Percentiles rank a stretch among this genome's conserved stretches.
Conservation (phyloP, 2,797 vertebrate species). For the Natrix natrix region DNA sequence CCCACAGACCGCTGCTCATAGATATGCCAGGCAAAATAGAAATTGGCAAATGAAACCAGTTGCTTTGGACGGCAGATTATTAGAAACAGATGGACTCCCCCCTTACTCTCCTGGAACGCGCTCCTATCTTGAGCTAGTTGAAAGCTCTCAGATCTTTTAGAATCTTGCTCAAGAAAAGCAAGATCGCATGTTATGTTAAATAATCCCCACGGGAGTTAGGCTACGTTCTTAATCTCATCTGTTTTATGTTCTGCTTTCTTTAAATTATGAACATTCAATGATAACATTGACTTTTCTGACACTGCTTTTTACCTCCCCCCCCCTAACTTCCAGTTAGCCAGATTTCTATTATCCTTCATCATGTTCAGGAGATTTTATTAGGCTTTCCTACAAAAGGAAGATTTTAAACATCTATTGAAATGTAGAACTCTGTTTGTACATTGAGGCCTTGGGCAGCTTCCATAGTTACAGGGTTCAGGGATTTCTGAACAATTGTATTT, state of each 20-base stretch:
- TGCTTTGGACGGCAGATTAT: slow-evolving; percentile 14
- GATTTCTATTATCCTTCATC: slow-evolving; percentile 17
- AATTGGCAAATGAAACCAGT: slow-evolving; percentile 44
- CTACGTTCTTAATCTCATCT: slow-evolving; percentile 3
- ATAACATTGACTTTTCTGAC: slow-evolving; percentile 5
- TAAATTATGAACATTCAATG: slow-evolving; percentile 31
- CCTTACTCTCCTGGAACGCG: background rate
- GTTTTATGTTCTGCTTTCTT: slow-evolving; percentile 28
- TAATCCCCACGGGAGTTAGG: background rate
- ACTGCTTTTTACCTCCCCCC: background rate
- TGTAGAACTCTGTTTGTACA: background rate
- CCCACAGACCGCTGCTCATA: slow-evolving; percentile 18
- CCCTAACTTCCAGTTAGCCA: background rate
- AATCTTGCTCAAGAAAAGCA: background rate
- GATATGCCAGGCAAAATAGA: slow-evolving; percentile 45
- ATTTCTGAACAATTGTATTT: background rate
- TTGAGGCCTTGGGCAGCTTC: background rate
- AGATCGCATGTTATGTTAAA: background rate
- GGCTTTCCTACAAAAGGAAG: background rate
- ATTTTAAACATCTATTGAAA: background rate
- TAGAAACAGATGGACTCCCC: slow-evolving; percentile 48
- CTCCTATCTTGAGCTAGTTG: background rate
- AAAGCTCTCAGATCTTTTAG: slow-evolving; percentile 6
- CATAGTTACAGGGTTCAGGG: background rate
- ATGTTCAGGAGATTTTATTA: background rate